These are phyloP conservation scores for Peromyscus polionotus DNA, from an alignment of 2,113 vertebrate species.

Conservation along the genomic window DNA sequence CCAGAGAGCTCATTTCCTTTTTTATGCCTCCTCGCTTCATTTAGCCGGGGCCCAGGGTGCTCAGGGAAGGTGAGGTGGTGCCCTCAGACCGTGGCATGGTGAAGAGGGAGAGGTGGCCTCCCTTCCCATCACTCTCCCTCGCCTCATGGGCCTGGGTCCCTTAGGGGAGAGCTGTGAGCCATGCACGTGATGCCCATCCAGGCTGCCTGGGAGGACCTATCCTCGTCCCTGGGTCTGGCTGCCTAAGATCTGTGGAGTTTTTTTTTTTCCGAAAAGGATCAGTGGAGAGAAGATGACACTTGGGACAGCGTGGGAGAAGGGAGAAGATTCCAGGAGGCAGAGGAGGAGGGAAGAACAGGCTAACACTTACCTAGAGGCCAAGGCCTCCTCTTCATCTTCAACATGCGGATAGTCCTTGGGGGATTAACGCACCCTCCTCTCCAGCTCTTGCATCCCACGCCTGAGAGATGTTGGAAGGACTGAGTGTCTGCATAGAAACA, in stretches of 20 bases:
- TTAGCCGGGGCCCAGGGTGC: background rate
- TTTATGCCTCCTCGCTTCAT: background rate
- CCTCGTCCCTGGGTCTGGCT: background rate
- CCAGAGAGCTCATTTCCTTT: accelerated
- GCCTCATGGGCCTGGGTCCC: background rate
- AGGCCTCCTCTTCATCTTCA: background rate
- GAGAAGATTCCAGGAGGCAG: background rate
- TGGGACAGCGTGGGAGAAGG: background rate
- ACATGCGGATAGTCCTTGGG: background rate
- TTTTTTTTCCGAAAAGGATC: background rate
- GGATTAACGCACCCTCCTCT: background rate
- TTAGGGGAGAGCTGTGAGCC: background rate
- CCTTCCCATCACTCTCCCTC: accelerated
- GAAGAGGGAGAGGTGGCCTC: background rate
- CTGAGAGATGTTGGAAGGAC: background rate
- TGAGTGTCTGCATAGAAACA: background rate
- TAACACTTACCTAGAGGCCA: background rate
- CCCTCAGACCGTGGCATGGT: background rate
- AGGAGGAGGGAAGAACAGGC: background rate
- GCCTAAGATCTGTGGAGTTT: background rate
- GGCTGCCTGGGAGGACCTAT: accelerated
- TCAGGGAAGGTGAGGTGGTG: background rate
- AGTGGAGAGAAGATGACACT: background rate
- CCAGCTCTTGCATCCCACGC: background rate
- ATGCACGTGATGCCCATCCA: background rate